Evolutionary conservation across 2,888 invertebrate species (phyloP), one percentile per base, ranked within the genome.

Genomic region (Acleris sparsana): DNA sequence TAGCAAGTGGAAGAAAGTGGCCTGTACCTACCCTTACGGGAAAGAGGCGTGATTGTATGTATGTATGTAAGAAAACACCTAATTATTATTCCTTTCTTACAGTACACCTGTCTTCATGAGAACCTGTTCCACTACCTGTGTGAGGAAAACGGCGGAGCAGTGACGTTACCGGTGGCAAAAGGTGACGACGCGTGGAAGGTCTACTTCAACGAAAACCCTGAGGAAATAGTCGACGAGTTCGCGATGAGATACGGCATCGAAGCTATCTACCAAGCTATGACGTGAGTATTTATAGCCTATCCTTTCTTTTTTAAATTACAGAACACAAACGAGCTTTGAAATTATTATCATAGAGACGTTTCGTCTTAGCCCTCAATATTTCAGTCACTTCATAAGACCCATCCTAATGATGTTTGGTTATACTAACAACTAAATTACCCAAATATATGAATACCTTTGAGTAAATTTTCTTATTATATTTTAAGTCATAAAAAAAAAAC

Each of bases 221-320:
- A 99, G 84, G 99, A 99, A 85, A 98, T 99, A 60, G 99, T 99
- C 1, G 99, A 99, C 83, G 99, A 99, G 87, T 99, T 99, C 89
- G 99, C 99, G 3, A 99, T 99, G 99, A 95, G 99, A 93, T 99
- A 99, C 88, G 99, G 99, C 67, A 99, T 99, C 76, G 99, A 99
- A 90, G 97, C 97, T 71, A 99, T 99, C 75, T 99, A 99, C 92
- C 99, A 99, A 92, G 99, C 98, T 62, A 99, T 99, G 98, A 99
- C 98, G 59, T 59, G 16, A 51, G 59, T 58, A 5, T 39, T 11
- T 33, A 33, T 0, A 44, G n/a, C 5, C 16, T 43, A 16, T 13
- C 11, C 13, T 13, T 44, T 5, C 6, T 44, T 44, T 44, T 33
- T 2, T 9, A 11, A 13, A 3, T 13, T 39, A 39, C 13, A 39